phyloP scores from a whole-genome alignment of 2,113 vertebrate species.

The Lethenteron camtschaticum region DNA sequence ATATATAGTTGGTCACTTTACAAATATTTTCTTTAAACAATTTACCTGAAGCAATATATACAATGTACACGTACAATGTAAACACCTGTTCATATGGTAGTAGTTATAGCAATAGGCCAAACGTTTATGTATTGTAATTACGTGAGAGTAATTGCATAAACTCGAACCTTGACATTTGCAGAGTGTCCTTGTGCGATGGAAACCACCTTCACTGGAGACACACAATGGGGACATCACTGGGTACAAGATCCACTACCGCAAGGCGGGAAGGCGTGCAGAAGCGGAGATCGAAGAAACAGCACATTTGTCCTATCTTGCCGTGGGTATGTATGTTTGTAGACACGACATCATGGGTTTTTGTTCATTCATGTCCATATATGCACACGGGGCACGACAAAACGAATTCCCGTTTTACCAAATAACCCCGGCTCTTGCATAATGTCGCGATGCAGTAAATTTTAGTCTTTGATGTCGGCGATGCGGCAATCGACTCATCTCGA shows the following conservation, averaged over 20 bases:
- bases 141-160: not conserved
- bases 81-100: not conserved
- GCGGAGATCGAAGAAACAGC: constrained; percentile 3
- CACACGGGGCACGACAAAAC: too few relatives aligned
- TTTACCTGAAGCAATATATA: not conserved
- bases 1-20: not conserved
- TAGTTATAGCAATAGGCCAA: not conserved
- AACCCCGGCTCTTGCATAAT: too few relatives aligned
- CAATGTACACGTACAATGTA: not conserved
- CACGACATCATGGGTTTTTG: too few relatives aligned
- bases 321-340: not conserved
- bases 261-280: constrained; percentile 19
- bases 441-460: too few relatives aligned
- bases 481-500: too few relatives aligned
- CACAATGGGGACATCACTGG: constrained; percentile 71
- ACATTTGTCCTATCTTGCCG: constrained; percentile 2
- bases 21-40: not conserved
- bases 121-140: not conserved
- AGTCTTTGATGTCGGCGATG: too few relatives aligned
- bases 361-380: too few relatives aligned
- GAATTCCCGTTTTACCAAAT: too few relatives aligned
- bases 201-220: constrained; percentile 43
- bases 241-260: constrained; percentile 84
- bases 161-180: constrained; percentile 14
- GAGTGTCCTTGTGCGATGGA: constrained; percentile 79